Evolutionary conservation across 2,797 vertebrate genomes (phyloP).

Genomic region (Platyrinchus mystaceus): DNA sequence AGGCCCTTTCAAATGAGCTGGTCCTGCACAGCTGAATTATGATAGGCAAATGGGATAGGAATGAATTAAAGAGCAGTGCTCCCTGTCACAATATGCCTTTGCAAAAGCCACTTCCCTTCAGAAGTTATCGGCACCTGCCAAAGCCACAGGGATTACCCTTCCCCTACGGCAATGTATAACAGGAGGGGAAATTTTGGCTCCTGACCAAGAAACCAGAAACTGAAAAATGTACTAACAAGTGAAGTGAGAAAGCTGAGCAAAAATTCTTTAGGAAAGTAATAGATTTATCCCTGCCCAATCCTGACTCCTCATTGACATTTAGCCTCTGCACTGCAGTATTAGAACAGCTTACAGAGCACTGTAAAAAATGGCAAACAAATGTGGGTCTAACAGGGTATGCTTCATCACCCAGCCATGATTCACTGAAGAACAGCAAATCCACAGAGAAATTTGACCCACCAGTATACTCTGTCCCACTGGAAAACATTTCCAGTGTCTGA

Average conservation of each 20-base stretch:
- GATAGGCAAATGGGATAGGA: conserved; percentile 31
- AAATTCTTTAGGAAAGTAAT: conserved; percentile 51
- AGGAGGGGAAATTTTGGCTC: background rate
- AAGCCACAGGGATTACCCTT: conserved; percentile 34
- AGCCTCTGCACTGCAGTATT: background rate
- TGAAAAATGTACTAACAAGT: conserved; percentile 39
- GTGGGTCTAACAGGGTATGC: background rate
- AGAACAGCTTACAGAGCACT: background rate
- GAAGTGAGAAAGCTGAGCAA: conserved; percentile 34
- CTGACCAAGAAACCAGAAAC: conserved; percentile 2
- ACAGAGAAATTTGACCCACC: background rate
- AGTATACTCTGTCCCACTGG: background rate
- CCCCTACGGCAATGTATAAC: background rate
- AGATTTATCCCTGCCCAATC: conserved; percentile 6
- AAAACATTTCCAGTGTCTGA: background rate
- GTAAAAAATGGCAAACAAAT: conserved; percentile 4
- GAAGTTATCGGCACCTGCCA: conserved; percentile 28
- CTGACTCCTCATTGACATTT: conserved; percentile 14
- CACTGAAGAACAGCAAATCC: background rate
- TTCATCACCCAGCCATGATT: background rate
- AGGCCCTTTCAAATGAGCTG: conserved; percentile 31
- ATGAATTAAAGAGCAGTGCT: background rate
- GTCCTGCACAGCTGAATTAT: conserved; percentile 17
- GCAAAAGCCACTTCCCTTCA: conserved; percentile 18
- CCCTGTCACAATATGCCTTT: background rate